A percentile compares a stretch with the other conserved stretches of the same genome.
phyloP scores from a whole-genome alignment of 2,113 vertebrate species.

The Notechis scutatus region DNA sequence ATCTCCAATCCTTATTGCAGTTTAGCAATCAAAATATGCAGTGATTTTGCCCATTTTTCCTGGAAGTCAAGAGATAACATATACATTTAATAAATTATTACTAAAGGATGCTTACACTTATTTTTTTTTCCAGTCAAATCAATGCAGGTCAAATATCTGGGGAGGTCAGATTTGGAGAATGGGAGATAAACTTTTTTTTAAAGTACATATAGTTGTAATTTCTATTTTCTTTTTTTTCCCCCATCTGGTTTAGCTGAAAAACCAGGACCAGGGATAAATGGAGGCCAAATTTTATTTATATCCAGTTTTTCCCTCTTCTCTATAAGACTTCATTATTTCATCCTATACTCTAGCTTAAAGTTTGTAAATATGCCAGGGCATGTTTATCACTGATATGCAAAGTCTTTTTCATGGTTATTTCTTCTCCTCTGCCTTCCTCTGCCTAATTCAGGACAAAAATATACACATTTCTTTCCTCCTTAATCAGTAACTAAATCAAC shows the following conservation, averaged over 20 bases:
- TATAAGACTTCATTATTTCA: background rate
- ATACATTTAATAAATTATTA: background rate
- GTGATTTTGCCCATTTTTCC: background rate
- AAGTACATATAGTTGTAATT: background rate
- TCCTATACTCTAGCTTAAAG: background rate
- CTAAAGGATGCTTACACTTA: background rate
- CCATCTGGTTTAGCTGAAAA: background rate
- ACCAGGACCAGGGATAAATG: background rate
- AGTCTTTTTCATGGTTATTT: background rate
- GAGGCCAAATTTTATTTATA: background rate
- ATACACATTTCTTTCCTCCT: background rate
- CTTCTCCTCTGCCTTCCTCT: background rate
- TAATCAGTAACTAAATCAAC: background rate
- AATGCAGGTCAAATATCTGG: background rate
- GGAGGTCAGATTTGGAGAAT: background rate
- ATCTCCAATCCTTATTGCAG: background rate
- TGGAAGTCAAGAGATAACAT: background rate
- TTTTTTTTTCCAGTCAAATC: background rate
- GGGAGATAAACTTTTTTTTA: background rate
- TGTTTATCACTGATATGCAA: background rate
- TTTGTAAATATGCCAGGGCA: background rate
- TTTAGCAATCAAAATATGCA: background rate
- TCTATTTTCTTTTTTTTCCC: too few species aligned
- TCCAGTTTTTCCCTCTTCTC: background rate
- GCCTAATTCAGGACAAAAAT: background rate